Base-by-base conservation (phyloP, 1,140 invertebrate genomes). In the Drosophila saltans region DNA sequence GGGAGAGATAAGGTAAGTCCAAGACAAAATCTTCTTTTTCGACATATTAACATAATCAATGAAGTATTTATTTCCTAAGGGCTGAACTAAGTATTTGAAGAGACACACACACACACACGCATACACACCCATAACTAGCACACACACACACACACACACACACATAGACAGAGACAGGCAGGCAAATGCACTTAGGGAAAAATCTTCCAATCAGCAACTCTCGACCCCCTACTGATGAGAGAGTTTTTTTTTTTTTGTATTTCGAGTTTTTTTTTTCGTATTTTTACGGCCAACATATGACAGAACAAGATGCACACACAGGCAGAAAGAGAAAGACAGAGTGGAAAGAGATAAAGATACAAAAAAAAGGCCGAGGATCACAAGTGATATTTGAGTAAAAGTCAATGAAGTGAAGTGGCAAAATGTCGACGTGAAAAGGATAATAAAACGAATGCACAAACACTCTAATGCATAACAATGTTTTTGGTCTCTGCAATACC, bases 171-270 rank as follows among this genome's bases (percentile, higher is more conserved):
- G 36, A 60, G 28, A 63, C 64, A 72, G 75, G 60, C 70, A 81
- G 67, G 69, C 81, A 81, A 89, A 82, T 86, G 83, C 80, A 89
- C 83, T 88, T 89, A 89, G 72, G 72, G 67, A 83, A 89, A 72
- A 86, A 10, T 52, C 76, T 68, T 88, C 70, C 80, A 86, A 88
- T 86, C 83, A 86, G 80, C 80, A 69, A 58, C 75, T 43, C 66
- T 59, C 64, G 80, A 89, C 83, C 83, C 83, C 83, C 83, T 89
- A 89, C 83, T 79, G 83, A 77, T 83, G 76, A 83, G 83, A 89
- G 67, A 59, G 71, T 67, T 71, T 9, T 52, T 52, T 64, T 52
- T 65, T 68, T 30, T 36, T 36, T 70, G 36, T 48, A 40, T 71
- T 69, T 58, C 56, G 45, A 10, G 45, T 52, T 9, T 52, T 3